Percentiles rank a stretch among this genome's conserved stretches.
Conservation (phyloP, 2,797 vertebrate genomes). For the Phrynocephalus vlangalii region DNA sequence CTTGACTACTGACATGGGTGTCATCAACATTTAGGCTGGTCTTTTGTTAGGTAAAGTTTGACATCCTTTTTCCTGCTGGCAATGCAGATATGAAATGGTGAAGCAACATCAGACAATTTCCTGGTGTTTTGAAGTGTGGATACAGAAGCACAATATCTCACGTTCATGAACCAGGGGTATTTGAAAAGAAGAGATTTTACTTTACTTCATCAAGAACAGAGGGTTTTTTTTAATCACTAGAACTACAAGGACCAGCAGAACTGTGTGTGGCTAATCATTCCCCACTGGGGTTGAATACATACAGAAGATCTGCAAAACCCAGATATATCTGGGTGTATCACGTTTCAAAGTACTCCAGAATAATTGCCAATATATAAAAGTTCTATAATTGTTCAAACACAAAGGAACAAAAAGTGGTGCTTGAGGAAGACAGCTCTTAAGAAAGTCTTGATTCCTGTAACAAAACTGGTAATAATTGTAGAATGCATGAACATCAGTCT, state of each 20-base stretch:
- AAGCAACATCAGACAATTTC: too few relatives aligned
- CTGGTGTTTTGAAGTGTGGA: too few relatives aligned
- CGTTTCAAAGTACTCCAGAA: background rate
- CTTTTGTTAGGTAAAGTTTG: too few relatives aligned
- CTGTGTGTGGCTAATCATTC: background rate
- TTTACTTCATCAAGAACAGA: background rate
- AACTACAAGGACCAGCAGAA: background rate
- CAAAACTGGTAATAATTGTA: conserved; percentile 3
- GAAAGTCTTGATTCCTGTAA: conserved; percentile 18
- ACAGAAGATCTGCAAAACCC: background rate
- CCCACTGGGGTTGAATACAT: accelerated
- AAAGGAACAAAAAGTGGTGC: conserved; percentile 15
- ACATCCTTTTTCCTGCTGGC: too few relatives aligned
- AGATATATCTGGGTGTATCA: background rate
- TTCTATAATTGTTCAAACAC: conserved; percentile 22
- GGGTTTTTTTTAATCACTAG: too few relatives aligned
- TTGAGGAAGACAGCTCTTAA: conserved; percentile 17
- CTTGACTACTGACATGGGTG: too few relatives aligned
- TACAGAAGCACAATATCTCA: too few relatives aligned
- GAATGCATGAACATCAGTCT: conserved; percentile 24
- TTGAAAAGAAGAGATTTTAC: background rate
- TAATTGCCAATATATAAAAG: conserved; percentile 37
- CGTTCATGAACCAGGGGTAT: too few relatives aligned
- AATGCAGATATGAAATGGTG: too few relatives aligned
- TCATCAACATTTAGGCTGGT: too few relatives aligned